phyloP scores from a whole-genome alignment of 1,140 invertebrate genomes.

The Ruditapes philippinarum region DNA sequence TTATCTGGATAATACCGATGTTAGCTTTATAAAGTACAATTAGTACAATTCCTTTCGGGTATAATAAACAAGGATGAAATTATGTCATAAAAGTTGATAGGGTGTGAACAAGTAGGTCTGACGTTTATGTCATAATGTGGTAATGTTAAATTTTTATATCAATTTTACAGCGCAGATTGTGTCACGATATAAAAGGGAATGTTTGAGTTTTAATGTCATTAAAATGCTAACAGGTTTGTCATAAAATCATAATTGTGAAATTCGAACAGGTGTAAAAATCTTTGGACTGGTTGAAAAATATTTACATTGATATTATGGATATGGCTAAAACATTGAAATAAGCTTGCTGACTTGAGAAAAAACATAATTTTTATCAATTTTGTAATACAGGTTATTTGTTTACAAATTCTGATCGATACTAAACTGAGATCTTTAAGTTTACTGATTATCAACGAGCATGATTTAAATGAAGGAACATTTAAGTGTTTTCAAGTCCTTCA shows the following conservation, averaged over 20 bases:
- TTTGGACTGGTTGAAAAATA: background rate
- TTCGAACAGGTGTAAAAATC: background rate
- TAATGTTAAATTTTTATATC: background rate
- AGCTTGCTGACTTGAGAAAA: too few species aligned
- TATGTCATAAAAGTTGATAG: background rate
- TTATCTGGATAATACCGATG: too few species aligned
- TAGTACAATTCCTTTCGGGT: too few species aligned
- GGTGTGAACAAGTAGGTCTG: background rate
- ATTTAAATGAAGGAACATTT: too few species aligned
- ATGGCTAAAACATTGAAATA: conserved; percentile 1
- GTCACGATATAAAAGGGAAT: background rate
- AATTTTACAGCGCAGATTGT: background rate
- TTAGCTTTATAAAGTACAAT: too few species aligned
- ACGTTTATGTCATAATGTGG: conserved; percentile 16
- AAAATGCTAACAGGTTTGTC: background rate
- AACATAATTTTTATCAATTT: too few species aligned
- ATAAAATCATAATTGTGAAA: conserved; percentile 1
- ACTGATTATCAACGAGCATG: too few species aligned
- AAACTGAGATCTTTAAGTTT: too few species aligned
- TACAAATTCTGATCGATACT: too few species aligned
- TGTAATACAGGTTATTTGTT: too few species aligned
- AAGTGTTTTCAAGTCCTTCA: too few species aligned
- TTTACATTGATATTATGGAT: background rate
- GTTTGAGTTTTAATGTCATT: background rate
- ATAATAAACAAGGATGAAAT: too few species aligned